These are phyloP conservation scores for Diaperis boleti DNA, from an alignment of 2,888 invertebrate species.

Conservation along the genomic window DNA sequence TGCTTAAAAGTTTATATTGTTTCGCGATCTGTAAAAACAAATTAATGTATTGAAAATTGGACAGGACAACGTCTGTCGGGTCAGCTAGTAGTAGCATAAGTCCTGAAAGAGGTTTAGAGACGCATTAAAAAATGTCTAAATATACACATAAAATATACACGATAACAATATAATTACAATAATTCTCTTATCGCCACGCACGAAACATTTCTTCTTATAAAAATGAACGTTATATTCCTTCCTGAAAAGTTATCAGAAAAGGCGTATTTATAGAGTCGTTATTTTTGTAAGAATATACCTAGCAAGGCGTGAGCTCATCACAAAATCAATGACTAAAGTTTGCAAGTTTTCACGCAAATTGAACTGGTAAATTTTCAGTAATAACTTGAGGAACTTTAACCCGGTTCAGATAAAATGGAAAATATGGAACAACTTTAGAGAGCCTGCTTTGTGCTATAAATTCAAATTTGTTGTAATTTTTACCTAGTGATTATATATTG, in stretches of 20 bases:
- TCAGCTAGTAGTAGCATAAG: too few relatives aligned
- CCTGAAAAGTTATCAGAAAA: background rate
- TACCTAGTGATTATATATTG: background rate
- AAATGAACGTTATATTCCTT: background rate
- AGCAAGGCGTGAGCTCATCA: conserved; percentile 6
- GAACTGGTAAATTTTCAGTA: conserved; percentile 13
- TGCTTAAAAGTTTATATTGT: too few relatives aligned
- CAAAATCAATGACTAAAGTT: conserved; percentile 17
- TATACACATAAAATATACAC: too few relatives aligned
- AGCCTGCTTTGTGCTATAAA: background rate
- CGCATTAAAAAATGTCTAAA: too few relatives aligned
- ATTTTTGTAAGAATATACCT: conserved; percentile 5
- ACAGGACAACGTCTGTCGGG: too few relatives aligned
- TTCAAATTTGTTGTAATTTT: conserved; percentile 3
- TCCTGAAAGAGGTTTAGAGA: too few relatives aligned
- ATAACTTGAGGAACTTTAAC: conserved; percentile 4
- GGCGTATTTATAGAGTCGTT: conserved; percentile 1
- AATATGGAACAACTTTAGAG: conserved; percentile 10
- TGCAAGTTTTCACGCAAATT: conserved; percentile 16
- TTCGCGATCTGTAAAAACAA: too few relatives aligned
- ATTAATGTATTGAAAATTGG: too few relatives aligned
- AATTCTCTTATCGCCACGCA: too few relatives aligned
- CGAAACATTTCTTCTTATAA: background rate
- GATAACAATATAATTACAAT: too few relatives aligned
- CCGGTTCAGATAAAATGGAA: conserved; percentile 4